Evolutionary conservation across 2,113 vertebrate species (phyloP).

Genomic region (Antennarius striatus): DNA sequence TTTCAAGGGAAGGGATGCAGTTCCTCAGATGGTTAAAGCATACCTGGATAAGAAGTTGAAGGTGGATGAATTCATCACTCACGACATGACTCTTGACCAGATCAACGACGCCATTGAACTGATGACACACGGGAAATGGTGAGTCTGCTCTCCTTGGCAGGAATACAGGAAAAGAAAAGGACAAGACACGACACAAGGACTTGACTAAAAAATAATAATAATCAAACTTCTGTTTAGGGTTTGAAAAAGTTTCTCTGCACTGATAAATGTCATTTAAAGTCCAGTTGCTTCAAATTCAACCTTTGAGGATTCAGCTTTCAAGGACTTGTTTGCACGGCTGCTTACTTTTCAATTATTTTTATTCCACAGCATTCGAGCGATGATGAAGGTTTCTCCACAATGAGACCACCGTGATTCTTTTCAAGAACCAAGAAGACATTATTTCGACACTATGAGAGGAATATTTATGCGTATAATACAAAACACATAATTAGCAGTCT

Average conservation of each 20-base stretch:
- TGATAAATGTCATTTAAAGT: too few relatives aligned
- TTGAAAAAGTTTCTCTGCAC: too few relatives aligned
- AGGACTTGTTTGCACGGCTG: too few relatives aligned
- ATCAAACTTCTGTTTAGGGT: too few relatives aligned
- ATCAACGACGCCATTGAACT: constrained; percentile 81
- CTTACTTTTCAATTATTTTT: constrained; percentile 5
- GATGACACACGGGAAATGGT: constrained; percentile 80
- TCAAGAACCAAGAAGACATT: not conserved
- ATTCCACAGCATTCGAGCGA: constrained; percentile 84
- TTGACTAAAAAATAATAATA: too few relatives aligned
- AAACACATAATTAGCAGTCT: too few relatives aligned
- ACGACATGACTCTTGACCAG: constrained; percentile 78
- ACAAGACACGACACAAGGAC: too few relatives aligned
- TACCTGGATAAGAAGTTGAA: constrained; percentile 82
- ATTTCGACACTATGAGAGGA: too few relatives aligned
- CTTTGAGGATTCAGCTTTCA: too few relatives aligned
- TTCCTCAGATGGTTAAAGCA: constrained; percentile 77
- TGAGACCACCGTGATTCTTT: constrained; percentile 19
- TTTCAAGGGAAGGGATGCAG: constrained; percentile 78
- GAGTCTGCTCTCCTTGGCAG: constrained; percentile 1
- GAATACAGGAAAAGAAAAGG: too few relatives aligned
- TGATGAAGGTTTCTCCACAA: constrained; percentile 79
- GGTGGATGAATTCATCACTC: constrained; percentile 81
- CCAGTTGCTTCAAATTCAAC: too few relatives aligned
- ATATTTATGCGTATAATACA: too few relatives aligned